Conservation (phyloP, 2,113 vertebrate genomes). For the Rhabdornis inornatus region DNA sequence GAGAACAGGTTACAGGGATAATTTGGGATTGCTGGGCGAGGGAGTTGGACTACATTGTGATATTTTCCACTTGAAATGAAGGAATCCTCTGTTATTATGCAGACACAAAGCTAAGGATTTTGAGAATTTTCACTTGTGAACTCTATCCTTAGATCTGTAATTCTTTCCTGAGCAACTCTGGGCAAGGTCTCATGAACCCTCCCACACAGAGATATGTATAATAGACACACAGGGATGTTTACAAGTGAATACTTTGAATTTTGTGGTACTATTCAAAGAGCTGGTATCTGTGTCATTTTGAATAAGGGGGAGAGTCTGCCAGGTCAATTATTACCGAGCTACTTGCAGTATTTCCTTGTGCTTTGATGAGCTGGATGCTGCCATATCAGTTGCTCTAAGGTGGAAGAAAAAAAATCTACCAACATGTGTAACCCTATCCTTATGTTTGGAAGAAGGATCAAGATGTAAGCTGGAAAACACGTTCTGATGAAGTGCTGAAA, state of each 20-base stretch:
- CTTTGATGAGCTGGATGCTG: background rate
- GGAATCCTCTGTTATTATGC: background rate
- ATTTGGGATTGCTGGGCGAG: background rate
- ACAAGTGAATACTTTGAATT: background rate
- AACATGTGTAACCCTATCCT: background rate
- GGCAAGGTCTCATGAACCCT: background rate
- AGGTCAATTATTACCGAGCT: background rate
- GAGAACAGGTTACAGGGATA: background rate
- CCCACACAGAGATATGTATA: background rate
- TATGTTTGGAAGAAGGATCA: background rate
- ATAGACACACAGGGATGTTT: background rate
- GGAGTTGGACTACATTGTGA: background rate
- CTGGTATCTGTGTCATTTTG: background rate
- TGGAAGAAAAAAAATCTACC: background rate
- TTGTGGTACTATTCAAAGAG: background rate
- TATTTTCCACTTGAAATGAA: background rate
- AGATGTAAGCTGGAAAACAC: background rate
- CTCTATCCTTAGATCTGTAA: background rate
- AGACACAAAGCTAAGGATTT: background rate
- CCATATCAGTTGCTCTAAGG: background rate
- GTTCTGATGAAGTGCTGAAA: background rate
- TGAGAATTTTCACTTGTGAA: background rate
- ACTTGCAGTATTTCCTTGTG: background rate
- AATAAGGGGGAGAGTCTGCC: background rate
- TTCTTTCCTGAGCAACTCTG: background rate